A percentile compares a stretch with the other conserved stretches of the same genome.
Conservation (phyloP, 2,113 vertebrate species). For the Agelaius tricolor region DNA sequence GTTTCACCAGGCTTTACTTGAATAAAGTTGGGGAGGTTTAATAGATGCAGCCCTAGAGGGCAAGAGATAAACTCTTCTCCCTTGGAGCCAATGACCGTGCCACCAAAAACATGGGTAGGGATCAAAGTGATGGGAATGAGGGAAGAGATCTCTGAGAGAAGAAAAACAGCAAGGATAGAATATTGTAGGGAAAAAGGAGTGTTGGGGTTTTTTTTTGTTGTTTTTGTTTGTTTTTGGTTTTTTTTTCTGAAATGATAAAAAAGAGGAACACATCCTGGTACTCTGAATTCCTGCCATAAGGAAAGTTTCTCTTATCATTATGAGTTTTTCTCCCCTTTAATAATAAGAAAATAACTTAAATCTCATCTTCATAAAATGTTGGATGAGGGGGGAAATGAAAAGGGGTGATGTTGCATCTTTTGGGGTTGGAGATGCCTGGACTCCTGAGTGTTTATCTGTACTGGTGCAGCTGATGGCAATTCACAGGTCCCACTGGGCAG, state of each 20-base stretch:
- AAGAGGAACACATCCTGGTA: not conserved
- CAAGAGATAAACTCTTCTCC: not conserved
- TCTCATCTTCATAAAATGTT: not conserved
- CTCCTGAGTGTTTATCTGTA: not conserved
- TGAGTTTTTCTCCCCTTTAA: not conserved
- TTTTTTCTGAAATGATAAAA: not conserved
- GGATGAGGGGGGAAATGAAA: accelerated
- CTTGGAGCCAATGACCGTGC: not conserved
- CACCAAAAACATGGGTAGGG: not conserved
- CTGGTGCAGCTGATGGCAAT: not conserved
- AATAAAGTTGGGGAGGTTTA: not conserved
- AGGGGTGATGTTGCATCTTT: not conserved
- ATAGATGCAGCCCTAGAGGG: not conserved
- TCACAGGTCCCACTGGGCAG: not conserved
- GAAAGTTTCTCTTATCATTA: not conserved
- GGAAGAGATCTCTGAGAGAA: not conserved
- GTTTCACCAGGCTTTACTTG: not conserved
- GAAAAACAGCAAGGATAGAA: not conserved
- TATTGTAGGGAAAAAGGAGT: not conserved
- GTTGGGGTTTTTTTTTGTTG: not conserved
- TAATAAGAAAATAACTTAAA: not conserved
- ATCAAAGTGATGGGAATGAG: not conserved
- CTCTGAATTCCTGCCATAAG: not conserved
- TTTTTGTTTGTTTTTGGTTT: not conserved
- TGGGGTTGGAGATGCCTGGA: not conserved